Conservation (phyloP, 2,797 vertebrate genomes). For the Peromyscus eremicus region DNA sequence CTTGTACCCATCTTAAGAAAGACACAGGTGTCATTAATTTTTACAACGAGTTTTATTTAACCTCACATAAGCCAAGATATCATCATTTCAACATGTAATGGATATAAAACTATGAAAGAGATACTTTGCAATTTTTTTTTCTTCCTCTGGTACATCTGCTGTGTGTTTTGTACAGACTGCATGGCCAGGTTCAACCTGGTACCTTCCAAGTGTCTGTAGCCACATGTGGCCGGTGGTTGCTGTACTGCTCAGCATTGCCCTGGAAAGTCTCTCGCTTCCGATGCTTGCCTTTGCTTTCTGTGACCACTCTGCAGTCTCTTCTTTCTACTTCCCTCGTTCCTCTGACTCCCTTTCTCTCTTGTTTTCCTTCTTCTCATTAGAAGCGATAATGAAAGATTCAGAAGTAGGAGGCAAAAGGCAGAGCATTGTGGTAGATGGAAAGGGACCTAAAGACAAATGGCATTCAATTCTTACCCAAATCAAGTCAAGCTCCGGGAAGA, state of each 20-base stretch:
- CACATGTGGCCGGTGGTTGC: accelerated
- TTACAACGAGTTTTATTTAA: constrained; percentile 22
- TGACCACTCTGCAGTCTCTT: background rate
- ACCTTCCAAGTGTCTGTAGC: background rate
- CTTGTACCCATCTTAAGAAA: background rate
- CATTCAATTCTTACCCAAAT: background rate
- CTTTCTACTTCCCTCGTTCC: background rate
- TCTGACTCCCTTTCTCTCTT: background rate
- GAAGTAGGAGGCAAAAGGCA: background rate
- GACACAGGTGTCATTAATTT: constrained; percentile 16
- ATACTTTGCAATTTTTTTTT: background rate
- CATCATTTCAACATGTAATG: constrained; percentile 7
- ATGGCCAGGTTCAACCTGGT: background rate
- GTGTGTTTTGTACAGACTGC: background rate
- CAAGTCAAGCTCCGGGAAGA: constrained; percentile 42
- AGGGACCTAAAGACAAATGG: background rate
- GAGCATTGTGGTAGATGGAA: background rate
- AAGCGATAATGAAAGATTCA: constrained; percentile 11
- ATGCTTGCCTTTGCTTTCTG: background rate
- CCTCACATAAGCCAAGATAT: background rate
- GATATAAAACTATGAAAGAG: background rate
- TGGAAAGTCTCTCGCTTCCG: background rate
- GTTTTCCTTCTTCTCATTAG: constrained; percentile 46
- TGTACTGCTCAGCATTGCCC: background rate
- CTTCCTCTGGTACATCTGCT: background rate